phyloP scores from a whole-genome alignment of 2,888 invertebrate genomes.

The Trachelus tabidus region DNA sequence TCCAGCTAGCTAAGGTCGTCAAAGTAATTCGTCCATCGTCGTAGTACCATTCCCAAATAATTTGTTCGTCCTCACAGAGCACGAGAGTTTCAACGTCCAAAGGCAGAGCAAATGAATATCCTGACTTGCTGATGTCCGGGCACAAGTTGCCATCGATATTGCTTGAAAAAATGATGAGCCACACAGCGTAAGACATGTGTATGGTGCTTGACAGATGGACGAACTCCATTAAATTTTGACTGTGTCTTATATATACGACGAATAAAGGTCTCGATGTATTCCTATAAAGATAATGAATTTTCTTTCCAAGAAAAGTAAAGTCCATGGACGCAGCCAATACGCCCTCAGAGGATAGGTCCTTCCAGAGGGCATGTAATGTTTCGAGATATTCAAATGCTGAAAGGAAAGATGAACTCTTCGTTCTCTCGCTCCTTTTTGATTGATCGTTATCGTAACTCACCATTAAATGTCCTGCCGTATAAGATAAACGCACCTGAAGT shows the following conservation, averaged over 20 bases:
- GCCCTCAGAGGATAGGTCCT: no score
- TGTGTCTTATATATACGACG: slow-evolving; percentile 23
- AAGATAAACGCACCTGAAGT: no score
- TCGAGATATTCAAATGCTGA: no score
- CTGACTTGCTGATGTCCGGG: neutral
- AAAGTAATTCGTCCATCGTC: no score
- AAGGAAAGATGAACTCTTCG: no score
- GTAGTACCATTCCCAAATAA: slow-evolving; percentile 27
- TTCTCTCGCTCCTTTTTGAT: no score
- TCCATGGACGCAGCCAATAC: no score
- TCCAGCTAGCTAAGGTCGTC: neutral
- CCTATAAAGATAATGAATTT: no score
- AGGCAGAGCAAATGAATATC: slow-evolving; percentile 23
- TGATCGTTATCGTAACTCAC: no score
- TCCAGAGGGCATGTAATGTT: no score
- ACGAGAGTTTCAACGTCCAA: slow-evolving; percentile 33
- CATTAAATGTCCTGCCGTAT: no score
- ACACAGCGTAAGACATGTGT: slow-evolving; percentile 36
- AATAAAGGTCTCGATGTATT: slow-evolving; percentile 25
- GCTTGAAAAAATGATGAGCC: slow-evolving; percentile 38
- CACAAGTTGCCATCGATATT: slow-evolving; percentile 8
- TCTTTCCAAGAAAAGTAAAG: no score
- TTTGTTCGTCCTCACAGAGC: slow-evolving; percentile 1
- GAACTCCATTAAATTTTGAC: slow-evolving; percentile 20
- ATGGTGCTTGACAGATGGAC: slow-evolving; percentile 13